A percentile compares a stretch with the other conserved stretches of the same genome.
Conservation (phyloP, 2,113 vertebrate genomes). For the Daphoenositta chrysoptera region DNA sequence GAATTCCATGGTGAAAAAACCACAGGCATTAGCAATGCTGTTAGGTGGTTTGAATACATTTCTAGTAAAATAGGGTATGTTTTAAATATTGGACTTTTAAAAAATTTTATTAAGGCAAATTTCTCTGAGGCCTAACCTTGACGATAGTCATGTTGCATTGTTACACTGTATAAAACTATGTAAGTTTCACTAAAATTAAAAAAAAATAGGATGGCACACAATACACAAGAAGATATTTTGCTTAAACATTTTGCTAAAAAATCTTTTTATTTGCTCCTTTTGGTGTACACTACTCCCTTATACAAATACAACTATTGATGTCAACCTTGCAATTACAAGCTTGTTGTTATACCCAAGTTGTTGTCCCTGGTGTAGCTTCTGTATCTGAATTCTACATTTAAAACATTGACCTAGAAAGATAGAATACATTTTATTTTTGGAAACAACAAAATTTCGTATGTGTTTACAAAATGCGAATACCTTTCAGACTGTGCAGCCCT, state of each 20-base stretch:
- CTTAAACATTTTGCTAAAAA: background rate
- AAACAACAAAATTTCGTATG: background rate
- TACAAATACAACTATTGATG: background rate
- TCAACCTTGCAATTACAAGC: background rate
- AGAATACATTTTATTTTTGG: background rate
- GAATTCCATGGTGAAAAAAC: background rate
- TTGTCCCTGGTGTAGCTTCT: background rate
- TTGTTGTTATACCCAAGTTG: background rate
- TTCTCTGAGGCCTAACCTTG: background rate
- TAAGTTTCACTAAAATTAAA: background rate
- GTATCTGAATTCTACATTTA: background rate
- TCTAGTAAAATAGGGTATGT: background rate
- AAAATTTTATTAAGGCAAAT: background rate
- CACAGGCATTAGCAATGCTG: background rate
- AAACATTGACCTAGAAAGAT: background rate
- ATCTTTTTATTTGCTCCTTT: background rate
- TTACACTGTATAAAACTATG: background rate
- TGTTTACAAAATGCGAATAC: background rate
- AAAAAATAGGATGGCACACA: background rate
- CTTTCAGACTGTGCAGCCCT: background rate
- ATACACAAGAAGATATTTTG: background rate
- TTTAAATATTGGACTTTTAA: background rate
- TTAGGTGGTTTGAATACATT: background rate
- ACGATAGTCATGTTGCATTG: background rate
- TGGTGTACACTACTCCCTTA: background rate